Evolutionary conservation across 2,113 vertebrate genomes (phyloP), one percentile per base, ranked within the genome.

Genomic region (Takifugu flavidus): DNA sequence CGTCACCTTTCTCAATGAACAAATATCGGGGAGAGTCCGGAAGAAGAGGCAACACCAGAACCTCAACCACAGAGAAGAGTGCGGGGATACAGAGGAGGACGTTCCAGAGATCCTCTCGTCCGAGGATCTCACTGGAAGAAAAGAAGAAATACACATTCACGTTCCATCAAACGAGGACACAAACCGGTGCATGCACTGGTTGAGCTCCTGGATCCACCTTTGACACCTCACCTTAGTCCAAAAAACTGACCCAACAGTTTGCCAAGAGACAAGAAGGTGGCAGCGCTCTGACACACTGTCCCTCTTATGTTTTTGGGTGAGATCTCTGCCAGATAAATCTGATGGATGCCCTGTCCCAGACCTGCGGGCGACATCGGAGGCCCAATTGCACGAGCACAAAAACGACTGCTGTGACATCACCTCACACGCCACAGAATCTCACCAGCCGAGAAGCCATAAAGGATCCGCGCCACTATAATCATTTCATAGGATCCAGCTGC

Each of bases 1-100:
- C 65, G 4, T 91, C 78, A 5, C 75, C 71, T 77, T 86, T 90
- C 76, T 92, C 91, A 58, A 92, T 90, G 65, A 91, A 77, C 45
- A 89, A 67, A 57, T 90, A 91, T 81, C 89, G 72, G 45, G 91
- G 91, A 2, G 89, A 75, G 12, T 92, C 90, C 3, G 91, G 91
- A 25, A 92, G 74, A 57, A 88, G 86, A 7, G 88, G 90, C 67
- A 92, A 62, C 1, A 43, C 25, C 3, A 85, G 2, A 5, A 91
- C 13, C 53, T 82, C 84, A 70, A 90, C 25, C 27, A 86, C 8
- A 0, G 86, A 78, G 50, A 91, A 82, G 65, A 73, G 56, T 0
- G 70, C 59, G 6, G 89, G 67, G 39, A 89, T 59, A 50, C 68
- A 77, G 12, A 92, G 84, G 43, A 91, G 49, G n/a, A 91, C 6